A percentile compares a stretch with the other conserved stretches of the same genome.
Conservation (phyloP, 2,113 vertebrate genomes). For the Philantomba maxwellii region DNA sequence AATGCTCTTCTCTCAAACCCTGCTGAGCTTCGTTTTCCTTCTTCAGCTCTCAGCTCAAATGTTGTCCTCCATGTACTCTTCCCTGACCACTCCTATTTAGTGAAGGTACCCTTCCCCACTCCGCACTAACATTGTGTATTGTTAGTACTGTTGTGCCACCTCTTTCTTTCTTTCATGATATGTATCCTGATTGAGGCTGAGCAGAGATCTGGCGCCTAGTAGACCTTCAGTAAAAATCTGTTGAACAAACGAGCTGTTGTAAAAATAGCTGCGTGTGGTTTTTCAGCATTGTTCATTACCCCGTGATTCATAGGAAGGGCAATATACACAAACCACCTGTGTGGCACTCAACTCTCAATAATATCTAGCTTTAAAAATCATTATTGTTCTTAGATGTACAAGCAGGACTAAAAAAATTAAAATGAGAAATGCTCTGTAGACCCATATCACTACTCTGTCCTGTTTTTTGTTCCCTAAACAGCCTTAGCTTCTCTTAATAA, state of each 20-base stretch:
- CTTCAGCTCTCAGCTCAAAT: background rate
- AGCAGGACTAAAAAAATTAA: background rate
- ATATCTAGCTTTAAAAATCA: background rate
- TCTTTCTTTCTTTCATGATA: background rate
- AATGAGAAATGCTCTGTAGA: background rate
- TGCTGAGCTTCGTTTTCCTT: background rate
- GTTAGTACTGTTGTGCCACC: background rate
- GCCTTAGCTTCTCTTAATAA: background rate
- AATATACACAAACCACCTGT: background rate
- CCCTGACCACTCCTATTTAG: background rate
- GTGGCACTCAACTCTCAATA: background rate
- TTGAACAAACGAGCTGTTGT: background rate
- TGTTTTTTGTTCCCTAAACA: background rate
- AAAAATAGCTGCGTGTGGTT: background rate
- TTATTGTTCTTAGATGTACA: background rate
- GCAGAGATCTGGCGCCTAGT: background rate
- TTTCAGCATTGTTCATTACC: background rate
- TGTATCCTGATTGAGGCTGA: background rate
- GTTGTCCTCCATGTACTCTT: background rate
- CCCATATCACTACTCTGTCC: background rate
- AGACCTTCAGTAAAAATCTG: background rate
- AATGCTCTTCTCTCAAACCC: background rate
- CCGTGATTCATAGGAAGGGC: background rate
- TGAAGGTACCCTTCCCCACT: background rate
- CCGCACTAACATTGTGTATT: rapidly evolving